Evolutionary conservation across 2,888 invertebrate species (phyloP).

Genomic region (Melanostoma scalare): DNA sequence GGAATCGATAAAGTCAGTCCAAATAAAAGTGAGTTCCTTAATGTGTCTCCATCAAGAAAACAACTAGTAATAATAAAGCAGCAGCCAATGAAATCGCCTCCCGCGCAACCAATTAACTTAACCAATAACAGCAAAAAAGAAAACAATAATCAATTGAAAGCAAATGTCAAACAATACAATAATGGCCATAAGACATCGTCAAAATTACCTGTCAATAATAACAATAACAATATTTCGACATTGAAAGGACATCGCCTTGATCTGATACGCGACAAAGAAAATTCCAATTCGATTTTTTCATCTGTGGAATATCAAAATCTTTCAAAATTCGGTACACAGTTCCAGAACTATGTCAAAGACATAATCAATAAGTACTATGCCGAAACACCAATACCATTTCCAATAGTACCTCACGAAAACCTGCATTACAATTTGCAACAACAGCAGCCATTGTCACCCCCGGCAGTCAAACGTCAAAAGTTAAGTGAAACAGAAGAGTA

Average conservation of each 20-base stretch:
- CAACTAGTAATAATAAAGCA: slow-evolving; percentile 63
- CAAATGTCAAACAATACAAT: slow-evolving; percentile 70
- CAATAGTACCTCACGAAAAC: slow-evolving; percentile 75
- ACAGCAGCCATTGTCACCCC: slow-evolving; percentile 29
- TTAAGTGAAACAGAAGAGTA: slow-evolving; percentile 81
- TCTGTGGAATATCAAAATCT: slow-evolving; percentile 81
- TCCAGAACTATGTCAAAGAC: slow-evolving; percentile 82
- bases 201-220: slow-evolving; percentile 73
- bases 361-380: slow-evolving; percentile 82
- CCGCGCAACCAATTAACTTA: slow-evolving; percentile 80
- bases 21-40: slow-evolving; percentile 65
- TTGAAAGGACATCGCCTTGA: slow-evolving; percentile 77
- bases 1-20: slow-evolving; percentile 41
- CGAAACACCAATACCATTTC: slow-evolving; percentile 79
- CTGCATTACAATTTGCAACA: slow-evolving; percentile 72
- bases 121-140: slow-evolving; percentile 74
- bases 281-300: slow-evolving; percentile 78
- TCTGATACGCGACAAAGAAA: slow-evolving; percentile 75
- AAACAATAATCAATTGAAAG: slow-evolving; percentile 62
- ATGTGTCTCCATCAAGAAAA: slow-evolving; percentile 78
- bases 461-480: slow-evolving; percentile 75
- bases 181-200: slow-evolving; percentile 72
- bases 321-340: slow-evolving; percentile 81
- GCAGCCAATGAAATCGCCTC: slow-evolving; percentile 82
- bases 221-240: slow-evolving; percentile 62